Base-by-base conservation (phyloP, 2,797 vertebrate genomes). In the Megalops cyprinoides region DNA sequence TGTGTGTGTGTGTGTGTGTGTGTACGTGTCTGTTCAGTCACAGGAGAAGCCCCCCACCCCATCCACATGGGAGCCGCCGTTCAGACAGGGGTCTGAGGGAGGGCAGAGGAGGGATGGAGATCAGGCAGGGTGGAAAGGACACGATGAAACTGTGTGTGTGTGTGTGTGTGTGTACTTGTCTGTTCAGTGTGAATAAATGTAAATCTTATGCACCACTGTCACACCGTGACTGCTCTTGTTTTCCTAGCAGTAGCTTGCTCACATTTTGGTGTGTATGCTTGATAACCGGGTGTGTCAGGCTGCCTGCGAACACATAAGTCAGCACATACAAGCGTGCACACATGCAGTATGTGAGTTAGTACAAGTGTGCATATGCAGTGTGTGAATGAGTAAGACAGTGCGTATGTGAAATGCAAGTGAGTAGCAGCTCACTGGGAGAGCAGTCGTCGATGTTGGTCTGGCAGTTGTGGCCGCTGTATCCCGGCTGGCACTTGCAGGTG, bases 11-110 rank as follows among this genome's bases (percentile, higher is more conserved):
- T 67, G 42, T 46, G 23, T 58, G 39, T 79, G 14, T 34, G 76
- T 75, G n/a, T 78, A 28, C 78, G 9, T 76, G 15, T 39, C 28
- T 28, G 28, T 15, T 7, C 98, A 99, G 18, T 91, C 81, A 82
- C 98, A 99, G 0, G 93, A 94, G 91, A 96, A 98, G 9, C 94
- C 87, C 4, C 96, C 96, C 3, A 97, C 93, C 7, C 93, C 89
- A 25, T 98, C 97, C 78, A 96, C 87, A 67, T 98, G 99, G 0
- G 95, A 92, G 65, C 96, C 98, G 77, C 97, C 98, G 0, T 99
- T 98, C 86, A 97, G 93, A 84, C 98, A 99, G 6, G 96, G 96
- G 84, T 95, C 98, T 99, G 77, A 0, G 84, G 55, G 71, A 28
- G 34, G 2, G 37, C 5, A n/a, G 28, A 31, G 0, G 79, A 34